A percentile compares a stretch with the other conserved stretches of the same genome.
Conservation (phyloP, 37 sponge, comb jelly and placozoan species). For the Theonella swinhoei region DNA sequence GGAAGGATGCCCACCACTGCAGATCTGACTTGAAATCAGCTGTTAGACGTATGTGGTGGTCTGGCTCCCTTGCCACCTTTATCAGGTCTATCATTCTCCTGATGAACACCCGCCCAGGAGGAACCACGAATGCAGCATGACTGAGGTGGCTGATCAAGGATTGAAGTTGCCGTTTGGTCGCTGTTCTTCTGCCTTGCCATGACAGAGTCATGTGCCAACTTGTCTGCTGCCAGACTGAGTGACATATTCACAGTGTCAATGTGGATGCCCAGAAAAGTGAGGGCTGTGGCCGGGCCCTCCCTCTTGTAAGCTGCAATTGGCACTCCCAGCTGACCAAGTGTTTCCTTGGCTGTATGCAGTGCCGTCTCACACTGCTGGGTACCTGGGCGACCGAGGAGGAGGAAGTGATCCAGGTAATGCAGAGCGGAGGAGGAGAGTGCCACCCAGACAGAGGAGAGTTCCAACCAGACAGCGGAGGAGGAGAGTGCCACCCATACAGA, state of each 20-base stretch:
- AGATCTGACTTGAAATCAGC: neutral
- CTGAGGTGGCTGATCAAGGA: neutral
- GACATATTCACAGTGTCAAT: neutral
- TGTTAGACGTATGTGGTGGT: neutral
- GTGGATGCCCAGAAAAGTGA: neutral
- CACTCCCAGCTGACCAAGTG: neutral
- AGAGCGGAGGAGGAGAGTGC: too few relatives aligned
- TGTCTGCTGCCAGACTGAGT: neutral
- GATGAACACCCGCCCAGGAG: neutral
- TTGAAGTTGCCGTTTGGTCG: neutral
- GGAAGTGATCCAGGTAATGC: slow-evolving; percentile 34
- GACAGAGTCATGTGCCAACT: neutral
- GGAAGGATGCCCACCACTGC: neutral
- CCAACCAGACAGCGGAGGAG: too few relatives aligned
- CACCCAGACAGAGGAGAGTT: too few relatives aligned
- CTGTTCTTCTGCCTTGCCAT: neutral
- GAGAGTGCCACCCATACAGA: too few relatives aligned
- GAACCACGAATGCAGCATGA: neutral
- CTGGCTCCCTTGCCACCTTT: neutral
- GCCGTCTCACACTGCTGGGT: neutral
- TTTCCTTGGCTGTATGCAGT: neutral
- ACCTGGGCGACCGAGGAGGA: neutral
- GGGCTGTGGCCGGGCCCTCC: neutral
- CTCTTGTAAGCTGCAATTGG: neutral
- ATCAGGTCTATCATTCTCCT: neutral